Conservation (phyloP, 2,797 vertebrate species). For the Acipenser transmontanus region DNA sequence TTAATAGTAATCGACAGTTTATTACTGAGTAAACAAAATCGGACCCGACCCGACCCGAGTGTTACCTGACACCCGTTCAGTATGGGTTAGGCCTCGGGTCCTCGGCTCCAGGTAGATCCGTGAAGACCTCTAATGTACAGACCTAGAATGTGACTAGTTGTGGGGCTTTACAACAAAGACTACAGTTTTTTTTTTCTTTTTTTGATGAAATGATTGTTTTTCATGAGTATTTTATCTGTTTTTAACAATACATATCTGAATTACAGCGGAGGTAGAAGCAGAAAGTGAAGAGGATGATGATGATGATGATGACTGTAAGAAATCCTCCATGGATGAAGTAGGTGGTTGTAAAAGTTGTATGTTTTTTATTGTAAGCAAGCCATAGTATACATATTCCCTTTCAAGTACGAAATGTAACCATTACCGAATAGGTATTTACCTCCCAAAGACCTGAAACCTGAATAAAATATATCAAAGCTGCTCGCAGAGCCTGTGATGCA, state of each 20-base stretch:
- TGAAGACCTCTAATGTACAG: conserved; percentile 11
- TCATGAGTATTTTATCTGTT: neutral
- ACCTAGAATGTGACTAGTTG: conserved; percentile 2
- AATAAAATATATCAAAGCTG: too few relatives aligned
- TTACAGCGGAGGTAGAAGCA: conserved; percentile 82
- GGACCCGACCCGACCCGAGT: too few relatives aligned
- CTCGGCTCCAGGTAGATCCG: neutral
- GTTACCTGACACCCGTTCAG: too few relatives aligned
- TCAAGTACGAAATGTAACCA: too few relatives aligned
- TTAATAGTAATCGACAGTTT: too few relatives aligned
- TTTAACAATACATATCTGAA: conserved; percentile 19
- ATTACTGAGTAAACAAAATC: too few relatives aligned
- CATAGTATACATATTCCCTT: neutral
- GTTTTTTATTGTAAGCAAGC: neutral
- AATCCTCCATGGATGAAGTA: conserved; percentile 95
- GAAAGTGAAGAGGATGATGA: conserved; percentile 93
- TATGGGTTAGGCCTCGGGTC: too few relatives aligned
- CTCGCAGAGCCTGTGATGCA: too few relatives aligned
- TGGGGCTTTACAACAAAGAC: conserved; percentile 4
- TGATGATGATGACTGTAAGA: conserved; percentile 90
- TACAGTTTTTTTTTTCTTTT: neutral
- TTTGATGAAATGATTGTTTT: neutral
- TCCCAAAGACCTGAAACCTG: too few relatives aligned
- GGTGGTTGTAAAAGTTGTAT: conserved; percentile 20
- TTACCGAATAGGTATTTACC: too few relatives aligned